Evolutionary conservation across 2,797 vertebrate species (phyloP).

Genomic region (Chrosomus eos): DNA sequence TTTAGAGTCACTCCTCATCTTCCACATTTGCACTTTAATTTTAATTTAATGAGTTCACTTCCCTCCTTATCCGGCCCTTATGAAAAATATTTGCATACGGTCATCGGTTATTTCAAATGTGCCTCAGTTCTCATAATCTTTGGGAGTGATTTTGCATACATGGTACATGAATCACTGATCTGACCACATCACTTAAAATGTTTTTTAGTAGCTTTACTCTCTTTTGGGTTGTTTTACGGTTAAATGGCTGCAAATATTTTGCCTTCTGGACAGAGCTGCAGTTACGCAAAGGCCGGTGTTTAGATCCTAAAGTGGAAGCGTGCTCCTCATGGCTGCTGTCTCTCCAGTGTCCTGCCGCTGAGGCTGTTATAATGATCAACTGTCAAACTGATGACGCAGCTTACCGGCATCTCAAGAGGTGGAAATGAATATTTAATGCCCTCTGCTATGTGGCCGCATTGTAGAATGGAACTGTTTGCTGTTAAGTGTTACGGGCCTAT

Average conservation of each 20-base stretch:
- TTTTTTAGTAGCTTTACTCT: constrained; percentile 25
- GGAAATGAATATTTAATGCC: constrained; percentile 62
- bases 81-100: constrained; percentile 20
- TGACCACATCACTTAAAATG: not conserved
- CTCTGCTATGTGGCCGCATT: constrained; percentile 51
- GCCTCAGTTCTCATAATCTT: not conserved
- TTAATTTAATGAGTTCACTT: constrained; percentile 34
- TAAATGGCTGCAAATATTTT: constrained; percentile 3
- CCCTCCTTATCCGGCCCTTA: constrained; percentile 5
- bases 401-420: constrained; percentile 58
- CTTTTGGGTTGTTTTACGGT: constrained; percentile 13
- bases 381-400: constrained; percentile 57
- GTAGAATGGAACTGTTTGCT: constrained; percentile 53
- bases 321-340: not conserved
- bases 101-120: constrained; percentile 40
- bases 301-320: constrained; percentile 6
- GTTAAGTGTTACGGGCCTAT: constrained; percentile 54
- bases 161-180: not conserved
- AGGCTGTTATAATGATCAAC: constrained; percentile 54
- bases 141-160: not conserved
- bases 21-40: constrained; percentile 33
- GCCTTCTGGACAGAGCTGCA: constrained; percentile 21
- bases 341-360: constrained; percentile 51
- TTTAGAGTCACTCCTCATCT: constrained; percentile 31
- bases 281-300: not conserved